Evolutionary conservation across 2,888 invertebrate species (phyloP), one percentile per base, ranked within the genome.

Genomic region (Perizoma affinitatum): DNA sequence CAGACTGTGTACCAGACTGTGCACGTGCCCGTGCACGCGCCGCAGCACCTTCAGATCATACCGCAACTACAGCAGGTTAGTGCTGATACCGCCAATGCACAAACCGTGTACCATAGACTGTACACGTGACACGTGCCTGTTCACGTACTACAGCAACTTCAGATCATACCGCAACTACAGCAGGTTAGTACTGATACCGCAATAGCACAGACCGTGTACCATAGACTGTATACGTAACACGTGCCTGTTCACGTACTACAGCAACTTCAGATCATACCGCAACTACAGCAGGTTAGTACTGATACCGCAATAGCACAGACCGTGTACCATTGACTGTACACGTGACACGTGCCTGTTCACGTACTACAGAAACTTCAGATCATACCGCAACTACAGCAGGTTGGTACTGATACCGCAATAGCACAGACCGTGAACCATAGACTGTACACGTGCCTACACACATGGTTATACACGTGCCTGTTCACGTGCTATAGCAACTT

Each of bases 1-100:
- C 98, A 98, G 87, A 98, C 98, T 0, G 96, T 98, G 61, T 97
- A 98, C 86, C 98, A 99, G 84, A 98, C 98, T 0, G 96, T 99
- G 0, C 98, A 98, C 83, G 95, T 99, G 74, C 98, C 98, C 0
- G 93, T 98, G 11, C 98, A 98, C 84, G 94, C 97, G 46, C 94
- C 95, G 22, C 94, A 94, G 48, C 94, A 94, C 65, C 87, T 96
- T 77, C 96, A 96, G 84, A 95, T 97, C 80, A 95, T 97, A 75
- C 97, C 97, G n/a, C 97, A 97, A 85, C 88, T 96, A 68, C 95
- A 96, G 1, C 96, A 96, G 93, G 95, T 95, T 73, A 50, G 42
- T 46, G 0, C 34, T n/a, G 33, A 45, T 22, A 1, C 45, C 10
- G 44, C 11, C 7, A 6, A 4, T 5, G 9, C 7, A 44, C 44